phyloP scores from a whole-genome alignment of 2,888 invertebrate species.

The Sarcophaga caerulescens region DNA sequence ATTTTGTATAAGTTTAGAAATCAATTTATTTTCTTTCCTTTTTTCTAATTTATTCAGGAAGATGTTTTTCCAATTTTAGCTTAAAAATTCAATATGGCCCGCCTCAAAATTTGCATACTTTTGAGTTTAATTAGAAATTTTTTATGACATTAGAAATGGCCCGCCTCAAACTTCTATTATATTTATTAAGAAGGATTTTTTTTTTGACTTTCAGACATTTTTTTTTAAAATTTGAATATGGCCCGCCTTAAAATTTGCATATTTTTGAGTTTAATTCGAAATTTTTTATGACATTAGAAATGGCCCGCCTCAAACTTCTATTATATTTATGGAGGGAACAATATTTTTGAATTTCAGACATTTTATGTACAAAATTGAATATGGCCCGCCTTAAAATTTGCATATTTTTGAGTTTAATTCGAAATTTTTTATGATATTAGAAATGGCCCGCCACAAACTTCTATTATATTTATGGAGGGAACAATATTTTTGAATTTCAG shows the following conservation, averaged over 20 bases:
- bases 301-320: neutral
- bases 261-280: neutral
- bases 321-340: too few species aligned
- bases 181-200: neutral
- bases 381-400: conserved; percentile 30
- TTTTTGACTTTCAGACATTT: neutral
- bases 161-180: neutral
- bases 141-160: neutral
- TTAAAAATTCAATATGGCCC: conserved; percentile 1
- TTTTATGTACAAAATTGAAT: too few species aligned
- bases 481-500: too few species aligned
- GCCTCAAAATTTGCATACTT: conserved; percentile 8
- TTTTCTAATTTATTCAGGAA: too few species aligned
- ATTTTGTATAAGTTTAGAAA: neutral
- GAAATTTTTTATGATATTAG: neutral
- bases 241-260: neutral
- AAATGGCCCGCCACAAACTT: neutral
- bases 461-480: too few species aligned
- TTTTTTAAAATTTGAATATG: neutral
- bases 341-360: too few species aligned
- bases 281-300: neutral
- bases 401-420: neutral
- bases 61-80: too few species aligned
- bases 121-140: neutral
- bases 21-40: neutral